Percentiles rank a stretch among this genome's conserved stretches.
phyloP scores from a whole-genome alignment of 2,113 vertebrate species.

The Perca schrenkii region DNA sequence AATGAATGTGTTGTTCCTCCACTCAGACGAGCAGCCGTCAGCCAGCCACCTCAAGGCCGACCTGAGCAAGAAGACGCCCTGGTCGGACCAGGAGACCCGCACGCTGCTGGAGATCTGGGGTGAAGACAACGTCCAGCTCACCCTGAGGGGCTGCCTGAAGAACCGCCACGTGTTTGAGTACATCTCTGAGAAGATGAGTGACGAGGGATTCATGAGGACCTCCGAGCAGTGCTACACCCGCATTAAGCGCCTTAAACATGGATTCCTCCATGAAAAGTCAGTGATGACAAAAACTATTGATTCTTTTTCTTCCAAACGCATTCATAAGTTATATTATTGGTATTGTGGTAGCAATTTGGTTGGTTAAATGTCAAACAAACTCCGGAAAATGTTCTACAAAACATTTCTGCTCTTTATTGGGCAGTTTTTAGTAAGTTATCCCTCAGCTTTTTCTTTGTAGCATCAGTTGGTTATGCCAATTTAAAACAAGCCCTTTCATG shows the following conservation, averaged over 20 bases:
- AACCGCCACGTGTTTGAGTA: conserved; percentile 82
- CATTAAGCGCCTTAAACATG: conserved; percentile 81
- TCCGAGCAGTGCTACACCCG: conserved; percentile 83
- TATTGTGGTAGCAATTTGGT: not conserved
- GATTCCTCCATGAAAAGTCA: conserved; percentile 81
- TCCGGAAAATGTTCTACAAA: not conserved
- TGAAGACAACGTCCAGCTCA: conserved; percentile 77
- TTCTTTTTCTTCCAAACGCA: not conserved
- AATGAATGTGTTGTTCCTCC: accelerated
- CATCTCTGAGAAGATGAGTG: conserved; percentile 78
- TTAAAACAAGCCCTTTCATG: not conserved
- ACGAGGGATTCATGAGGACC: conserved; percentile 73
- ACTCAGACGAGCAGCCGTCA: conserved; percentile 70
- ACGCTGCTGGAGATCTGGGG: conserved; percentile 82
- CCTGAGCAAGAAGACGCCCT: conserved; percentile 78
- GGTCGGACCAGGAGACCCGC: conserved; percentile 81
- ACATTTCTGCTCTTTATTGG: not conserved
- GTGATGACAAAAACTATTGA: conserved; percentile 2
- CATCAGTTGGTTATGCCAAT: not conserved
- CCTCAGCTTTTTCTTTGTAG: not conserved
- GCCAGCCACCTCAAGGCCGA: conserved; percentile 67
- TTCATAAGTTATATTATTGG: not conserved
- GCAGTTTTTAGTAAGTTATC: not conserved
- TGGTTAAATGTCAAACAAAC: not conserved
- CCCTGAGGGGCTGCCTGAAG: conserved; percentile 76